These are phyloP conservation scores for Notiomystis cincta DNA, from an alignment of 2,113 vertebrate species.

Conservation along the genomic window DNA sequence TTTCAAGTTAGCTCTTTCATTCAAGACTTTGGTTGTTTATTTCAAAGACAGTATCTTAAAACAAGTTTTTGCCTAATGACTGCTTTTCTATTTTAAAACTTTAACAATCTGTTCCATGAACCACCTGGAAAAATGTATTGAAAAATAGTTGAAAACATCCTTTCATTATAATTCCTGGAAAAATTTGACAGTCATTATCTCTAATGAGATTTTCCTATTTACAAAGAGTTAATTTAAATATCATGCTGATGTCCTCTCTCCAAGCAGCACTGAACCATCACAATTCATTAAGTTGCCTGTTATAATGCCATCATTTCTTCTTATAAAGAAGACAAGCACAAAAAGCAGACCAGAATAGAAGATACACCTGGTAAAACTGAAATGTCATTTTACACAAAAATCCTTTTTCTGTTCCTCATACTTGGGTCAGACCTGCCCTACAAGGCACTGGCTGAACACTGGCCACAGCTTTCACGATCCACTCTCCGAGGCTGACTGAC, in stretches of 20 bases:
- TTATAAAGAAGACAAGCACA: not conserved
- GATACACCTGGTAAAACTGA: not conserved
- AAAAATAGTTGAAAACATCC: not conserved
- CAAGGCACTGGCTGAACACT: not conserved
- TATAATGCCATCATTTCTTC: not conserved
- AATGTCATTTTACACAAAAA: not conserved
- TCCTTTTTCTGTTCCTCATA: not conserved
- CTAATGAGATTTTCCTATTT: not conserved
- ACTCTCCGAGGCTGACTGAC: not conserved
- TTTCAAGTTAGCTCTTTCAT: not conserved
- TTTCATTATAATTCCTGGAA: constrained; percentile 11
- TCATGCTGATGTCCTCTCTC: not conserved
- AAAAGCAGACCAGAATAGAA: not conserved
- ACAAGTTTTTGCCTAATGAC: not conserved
- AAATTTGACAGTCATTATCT: not conserved
- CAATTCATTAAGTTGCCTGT: not conserved
- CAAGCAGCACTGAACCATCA: not conserved
- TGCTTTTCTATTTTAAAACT: not conserved
- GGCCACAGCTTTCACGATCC: not conserved
- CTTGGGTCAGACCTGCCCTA: not conserved
- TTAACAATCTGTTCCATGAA: not conserved
- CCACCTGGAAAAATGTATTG: not conserved
- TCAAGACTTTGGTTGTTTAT: not conserved
- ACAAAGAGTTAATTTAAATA: not conserved
- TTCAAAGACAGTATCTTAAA: not conserved